Percentiles rank a stretch among this genome's conserved stretches.
Evolutionary conservation across 2,113 vertebrate species (phyloP).

Genomic region (Apus apus): DNA sequence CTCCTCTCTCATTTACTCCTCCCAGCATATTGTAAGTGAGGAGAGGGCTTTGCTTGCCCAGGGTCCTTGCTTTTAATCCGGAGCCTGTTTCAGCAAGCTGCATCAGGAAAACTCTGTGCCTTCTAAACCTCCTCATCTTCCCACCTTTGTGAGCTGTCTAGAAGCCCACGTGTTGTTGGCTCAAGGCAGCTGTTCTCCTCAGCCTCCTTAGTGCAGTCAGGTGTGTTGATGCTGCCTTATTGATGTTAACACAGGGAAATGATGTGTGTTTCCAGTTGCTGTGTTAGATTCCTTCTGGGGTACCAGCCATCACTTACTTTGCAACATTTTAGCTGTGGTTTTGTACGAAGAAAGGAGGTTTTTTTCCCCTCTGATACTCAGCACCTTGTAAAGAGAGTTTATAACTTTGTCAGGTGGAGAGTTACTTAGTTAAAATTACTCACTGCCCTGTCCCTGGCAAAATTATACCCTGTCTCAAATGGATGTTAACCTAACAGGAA

Average conservation of each 20-base stretch:
- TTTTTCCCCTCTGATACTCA: not conserved
- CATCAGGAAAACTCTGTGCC: not conserved
- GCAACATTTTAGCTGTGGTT: not conserved
- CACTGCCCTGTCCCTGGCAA: rapidly evolving
- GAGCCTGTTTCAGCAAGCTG: not conserved
- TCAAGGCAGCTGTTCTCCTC: not conserved
- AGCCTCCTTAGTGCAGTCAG: rapidly evolving
- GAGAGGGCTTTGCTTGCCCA: not conserved
- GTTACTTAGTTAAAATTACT: not conserved
- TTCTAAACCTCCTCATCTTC: not conserved
- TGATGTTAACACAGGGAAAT: rapidly evolving
- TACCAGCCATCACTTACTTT: not conserved
- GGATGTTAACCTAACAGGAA: not conserved
- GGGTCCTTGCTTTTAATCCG: not conserved
- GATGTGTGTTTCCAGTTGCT: not conserved
- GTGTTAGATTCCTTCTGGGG: not conserved
- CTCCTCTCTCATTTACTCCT: not conserved
- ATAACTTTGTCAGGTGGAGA: not conserved
- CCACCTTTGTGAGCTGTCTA: not conserved
- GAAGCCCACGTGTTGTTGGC: not conserved
- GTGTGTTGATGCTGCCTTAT: rapidly evolving
- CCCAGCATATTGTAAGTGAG: not conserved
- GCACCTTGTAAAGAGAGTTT: not conserved
- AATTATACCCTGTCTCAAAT: not conserved
- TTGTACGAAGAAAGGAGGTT: not conserved